A percentile compares a stretch with the other conserved stretches of the same genome.
phyloP scores from a whole-genome alignment of 2,113 vertebrate species.

The Patagioenas fasciata region DNA sequence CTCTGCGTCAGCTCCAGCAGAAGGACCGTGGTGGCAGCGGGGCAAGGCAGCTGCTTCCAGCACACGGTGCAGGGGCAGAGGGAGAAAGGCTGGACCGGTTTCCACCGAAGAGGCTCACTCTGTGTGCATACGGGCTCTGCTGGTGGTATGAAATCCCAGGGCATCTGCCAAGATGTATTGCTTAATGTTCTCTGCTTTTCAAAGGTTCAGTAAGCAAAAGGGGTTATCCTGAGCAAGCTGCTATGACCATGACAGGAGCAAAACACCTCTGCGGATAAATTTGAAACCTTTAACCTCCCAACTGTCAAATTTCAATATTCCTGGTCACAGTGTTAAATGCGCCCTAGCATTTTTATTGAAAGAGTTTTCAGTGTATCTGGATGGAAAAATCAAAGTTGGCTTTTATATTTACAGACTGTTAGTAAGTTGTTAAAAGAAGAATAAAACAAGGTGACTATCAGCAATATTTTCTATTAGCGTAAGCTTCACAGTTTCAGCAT shows the following conservation, averaged over 20 bases:
- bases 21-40: neutral
- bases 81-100: slow-evolving; percentile 43
- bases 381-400: slow-evolving; percentile 77
- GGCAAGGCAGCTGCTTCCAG: neutral
- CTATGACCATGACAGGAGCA: slow-evolving; percentile 71
- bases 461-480: slow-evolving; percentile 64
- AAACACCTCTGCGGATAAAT: slow-evolving; percentile 79
- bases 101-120: slow-evolving; percentile 48
- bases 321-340: slow-evolving; percentile 78
- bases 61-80: neutral
- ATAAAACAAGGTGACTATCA: slow-evolving; percentile 66
- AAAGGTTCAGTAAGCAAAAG: slow-evolving; percentile 80
- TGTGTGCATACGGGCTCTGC: slow-evolving; percentile 49
- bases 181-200: slow-evolving; percentile 75
- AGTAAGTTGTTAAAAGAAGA: slow-evolving; percentile 72
- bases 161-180: slow-evolving; percentile 70
- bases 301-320: slow-evolving; percentile 82
- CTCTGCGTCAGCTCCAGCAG: neutral
- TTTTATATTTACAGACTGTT: slow-evolving; percentile 72
- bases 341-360: slow-evolving; percentile 67
- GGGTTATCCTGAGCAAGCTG: slow-evolving; percentile 71
- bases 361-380: slow-evolving; percentile 56
- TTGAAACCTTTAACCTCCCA: slow-evolving; percentile 76
- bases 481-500: slow-evolving; percentile 59
- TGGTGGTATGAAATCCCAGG: slow-evolving; percentile 59